Evolutionary conservation across 2,888 invertebrate genomes (phyloP), one percentile per base, ranked within the genome.

Genomic region (Ophioninae sp.): DNA sequence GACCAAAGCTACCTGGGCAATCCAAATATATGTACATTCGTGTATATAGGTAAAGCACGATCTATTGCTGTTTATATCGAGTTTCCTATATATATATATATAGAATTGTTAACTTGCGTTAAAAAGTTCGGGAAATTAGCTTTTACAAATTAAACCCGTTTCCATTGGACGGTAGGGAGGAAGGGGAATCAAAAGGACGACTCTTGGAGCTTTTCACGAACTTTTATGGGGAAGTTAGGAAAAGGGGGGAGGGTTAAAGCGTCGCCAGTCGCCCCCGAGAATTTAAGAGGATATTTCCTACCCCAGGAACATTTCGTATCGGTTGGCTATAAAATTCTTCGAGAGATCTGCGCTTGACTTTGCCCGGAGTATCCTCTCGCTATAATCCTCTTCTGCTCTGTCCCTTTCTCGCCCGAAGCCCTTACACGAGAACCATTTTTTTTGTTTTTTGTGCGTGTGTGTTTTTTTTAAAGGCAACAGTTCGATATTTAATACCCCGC

Each of bases 111-210:
- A 67, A 57, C 78, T 67, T 64, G 77, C 78, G 83, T 85, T 86
- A 86, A 90, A 91, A 91, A 91, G 89, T 92, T 90, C 84, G 88
- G 87, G 88, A 89, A 91, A 92, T 91, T 91, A 92, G 89, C 90
- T 91, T 90, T 90, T 89, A 91, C 91, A 91, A 92, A 91, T 92
- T 90, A 91, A 90, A 91, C 87, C 88, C 87, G 87, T 88, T 88
- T 86, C 85, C 56, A 44, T 68, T 78, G 7, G 81, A 61, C 61
- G 21, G 67, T 50, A 41, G 21, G 56, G 69, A 50, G 69, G 62
- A 50, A 79, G 65, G 75, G 59, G 79, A 79, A 21, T 56, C 30
- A 50, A 68, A 61, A 77, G 56, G 39, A 44, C 13, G 67, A 59
- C 67, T 17, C 44, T 41, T 68, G 30, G 69, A 67, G 84, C 81